phyloP scores from a whole-genome alignment of 2,113 vertebrate genomes.

The Sebastes schlegelii region DNA sequence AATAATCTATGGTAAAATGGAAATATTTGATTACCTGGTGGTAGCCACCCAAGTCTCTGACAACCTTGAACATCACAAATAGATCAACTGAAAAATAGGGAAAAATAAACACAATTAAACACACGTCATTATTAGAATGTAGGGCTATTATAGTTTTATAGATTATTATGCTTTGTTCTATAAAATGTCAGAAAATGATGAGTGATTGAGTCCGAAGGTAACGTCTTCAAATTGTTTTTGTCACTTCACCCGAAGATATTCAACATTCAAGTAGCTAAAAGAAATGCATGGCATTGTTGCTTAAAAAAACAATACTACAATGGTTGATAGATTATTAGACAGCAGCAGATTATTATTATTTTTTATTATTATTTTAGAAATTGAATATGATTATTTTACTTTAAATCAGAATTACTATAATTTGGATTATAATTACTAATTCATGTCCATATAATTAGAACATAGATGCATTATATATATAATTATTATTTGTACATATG shows the following conservation, averaged over 20 bases:
- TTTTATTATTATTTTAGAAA: no score
- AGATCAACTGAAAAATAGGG: constrained; percentile 79
- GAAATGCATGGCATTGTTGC: not conserved
- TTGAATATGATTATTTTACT: no score
- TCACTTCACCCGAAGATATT: not conserved
- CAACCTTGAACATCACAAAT: constrained; percentile 83
- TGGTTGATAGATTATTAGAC: no score
- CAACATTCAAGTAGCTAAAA: not conserved
- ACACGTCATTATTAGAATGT: not conserved
- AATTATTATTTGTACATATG: not conserved
- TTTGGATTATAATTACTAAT: not conserved
- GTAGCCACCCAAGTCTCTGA: constrained; percentile 82
- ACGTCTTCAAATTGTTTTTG: not conserved
- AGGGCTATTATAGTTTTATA: not conserved
- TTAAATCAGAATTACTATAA: not conserved
- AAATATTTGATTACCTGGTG: constrained; percentile 76
- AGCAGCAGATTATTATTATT: no score
- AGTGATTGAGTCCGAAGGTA: no score
- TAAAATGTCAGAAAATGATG: not conserved
- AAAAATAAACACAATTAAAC: constrained; percentile 15
- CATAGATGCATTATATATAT: not conserved
- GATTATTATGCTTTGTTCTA: not conserved
- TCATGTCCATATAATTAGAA: not conserved
- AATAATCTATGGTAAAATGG: not conserved
- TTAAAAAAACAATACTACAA: not conserved